Conservation (phyloP, 2,888 invertebrate genomes). For the Esperia sulphurella region DNA sequence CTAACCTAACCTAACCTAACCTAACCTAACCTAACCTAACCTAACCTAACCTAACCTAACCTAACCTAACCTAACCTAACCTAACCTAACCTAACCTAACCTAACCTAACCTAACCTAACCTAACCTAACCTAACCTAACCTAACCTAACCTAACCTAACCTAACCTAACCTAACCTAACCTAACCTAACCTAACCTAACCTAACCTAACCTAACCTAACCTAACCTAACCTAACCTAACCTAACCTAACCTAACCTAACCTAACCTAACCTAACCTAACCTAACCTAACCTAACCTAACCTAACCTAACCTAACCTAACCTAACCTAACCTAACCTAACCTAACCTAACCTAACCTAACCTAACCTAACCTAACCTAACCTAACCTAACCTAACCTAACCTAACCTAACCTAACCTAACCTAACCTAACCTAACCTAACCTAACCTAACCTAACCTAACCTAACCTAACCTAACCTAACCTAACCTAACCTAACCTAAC, state of each 20-base stretch:
- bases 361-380: conserved; percentile 20
- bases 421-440: conserved; percentile 13
- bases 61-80: no score
- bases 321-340: conserved; percentile 20
- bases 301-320: conserved; percentile 17
- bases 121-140: conserved; percentile 14
- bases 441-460: conserved; percentile 1
- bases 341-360: conserved; percentile 22
- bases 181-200: conserved; percentile 8
- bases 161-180: conserved; percentile 11
- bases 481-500: no score
- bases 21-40: no score
- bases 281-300: conserved; percentile 18
- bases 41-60: no score
- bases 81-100: no score
- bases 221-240: conserved; percentile 15
- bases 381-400: not conserved
- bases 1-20: not conserved
- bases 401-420: conserved; percentile 6
- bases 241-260: conserved; percentile 7
- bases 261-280: conserved; percentile 12
- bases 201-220: conserved; percentile 14
- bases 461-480: no score
- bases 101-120: conserved; percentile 3
- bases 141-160: conserved; percentile 14